phyloP scores from a whole-genome alignment of 2,888 invertebrate genomes.

The Punctoribates punctum region DNA sequence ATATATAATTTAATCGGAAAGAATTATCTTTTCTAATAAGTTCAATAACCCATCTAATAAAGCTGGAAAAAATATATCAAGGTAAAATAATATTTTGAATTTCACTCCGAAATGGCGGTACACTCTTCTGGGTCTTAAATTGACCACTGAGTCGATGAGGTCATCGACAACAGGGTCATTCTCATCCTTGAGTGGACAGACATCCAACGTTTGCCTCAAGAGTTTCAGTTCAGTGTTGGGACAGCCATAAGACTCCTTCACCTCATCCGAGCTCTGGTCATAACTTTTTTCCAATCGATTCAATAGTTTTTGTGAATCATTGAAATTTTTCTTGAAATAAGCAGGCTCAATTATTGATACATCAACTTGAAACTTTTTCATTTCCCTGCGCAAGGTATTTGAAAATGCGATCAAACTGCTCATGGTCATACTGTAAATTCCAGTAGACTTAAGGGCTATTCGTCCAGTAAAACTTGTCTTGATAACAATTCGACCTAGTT shows the following conservation, averaged over 20 bases:
- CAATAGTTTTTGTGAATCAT: background rate
- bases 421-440: constrained; percentile 51
- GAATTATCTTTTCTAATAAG: too few relatives aligned
- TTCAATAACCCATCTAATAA: too few relatives aligned
- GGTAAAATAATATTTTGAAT: too few relatives aligned
- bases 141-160: too few relatives aligned
- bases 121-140: too few relatives aligned
- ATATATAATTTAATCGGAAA: too few relatives aligned
- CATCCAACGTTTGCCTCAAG: too few relatives aligned
- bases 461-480: constrained; percentile 50
- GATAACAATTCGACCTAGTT: constrained; percentile 46
- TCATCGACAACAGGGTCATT: too few relatives aligned
- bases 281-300: background rate
- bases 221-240: too few relatives aligned
- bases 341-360: constrained; percentile 51
- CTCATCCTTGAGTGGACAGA: too few relatives aligned
- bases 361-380: constrained; percentile 49
- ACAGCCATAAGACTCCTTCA: background rate
- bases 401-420: constrained; percentile 51
- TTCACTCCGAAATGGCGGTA: too few relatives aligned
- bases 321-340: constrained; percentile 50
- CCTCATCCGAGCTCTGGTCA: background rate
- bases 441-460: background rate
- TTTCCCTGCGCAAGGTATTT: constrained; percentile 51
- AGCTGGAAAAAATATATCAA: too few relatives aligned